Evolutionary conservation across 2,797 vertebrate species (phyloP), one percentile per base, ranked within the genome.

Genomic region (Poecilia wingei): DNA sequence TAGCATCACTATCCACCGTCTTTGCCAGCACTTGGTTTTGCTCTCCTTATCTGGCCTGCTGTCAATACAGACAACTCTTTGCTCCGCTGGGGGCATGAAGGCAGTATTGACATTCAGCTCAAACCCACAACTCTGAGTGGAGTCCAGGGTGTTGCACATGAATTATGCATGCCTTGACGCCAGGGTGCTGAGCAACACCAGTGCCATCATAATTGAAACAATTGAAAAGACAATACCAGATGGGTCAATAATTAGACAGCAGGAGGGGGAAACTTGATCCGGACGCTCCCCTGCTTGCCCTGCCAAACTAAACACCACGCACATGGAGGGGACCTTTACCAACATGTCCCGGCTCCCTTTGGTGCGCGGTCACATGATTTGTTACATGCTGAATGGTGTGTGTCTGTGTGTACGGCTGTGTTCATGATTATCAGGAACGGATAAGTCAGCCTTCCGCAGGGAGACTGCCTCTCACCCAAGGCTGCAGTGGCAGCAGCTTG

Each of bases 151-250:
- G 95, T 95, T 82, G 74, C 73, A 22, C 93, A 96, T 96, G 91
- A 96, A 96, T 96, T 95, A 96, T 96, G 94, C 92, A 96, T 91
- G 93, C 74, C 86, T 90, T 90, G 93, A 95, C 88, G 93, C 93
- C 94, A 95, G 93, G 92, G 91, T 92, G 94, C 93, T 92, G 93
- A 94, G 93, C 91, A 94, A 95, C 93, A 94, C 94, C 91, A 95
- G 93, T 92, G 93, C 95, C 94, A 96, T 95, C 95, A 95, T 96
- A 96, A 96, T 95, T 95, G 95, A 96, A 94, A 96, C 94, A 93
- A 95, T 94, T 96, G 95, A 96, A 95, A 96, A 95, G 94, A 96
- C 95, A 96, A 95, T 95, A 95, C 92, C 93, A 94, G 94, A 94
- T 95, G 92, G 95, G 94, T 96, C 95, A 95, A 96, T 96, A 95